Conservation (phyloP, 2,113 vertebrate genomes). For the Meleagris gallopavo region DNA sequence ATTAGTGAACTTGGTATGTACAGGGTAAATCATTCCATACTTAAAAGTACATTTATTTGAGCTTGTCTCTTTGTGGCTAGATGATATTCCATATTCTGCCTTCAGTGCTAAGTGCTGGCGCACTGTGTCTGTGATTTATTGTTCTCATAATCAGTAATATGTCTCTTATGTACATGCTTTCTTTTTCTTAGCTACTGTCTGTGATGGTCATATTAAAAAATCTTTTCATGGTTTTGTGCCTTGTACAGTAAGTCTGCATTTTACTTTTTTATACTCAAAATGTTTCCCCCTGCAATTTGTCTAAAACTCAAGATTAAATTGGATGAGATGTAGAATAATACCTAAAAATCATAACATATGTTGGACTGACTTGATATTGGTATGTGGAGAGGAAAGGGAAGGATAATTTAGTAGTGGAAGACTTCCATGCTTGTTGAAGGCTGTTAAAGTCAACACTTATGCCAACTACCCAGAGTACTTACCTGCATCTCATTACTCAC, state of each 20-base stretch:
- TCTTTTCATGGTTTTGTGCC: conserved; percentile 63
- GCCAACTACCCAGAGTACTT: background rate
- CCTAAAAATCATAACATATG: background rate
- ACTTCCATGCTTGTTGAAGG: background rate
- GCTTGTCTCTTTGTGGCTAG: conserved; percentile 50
- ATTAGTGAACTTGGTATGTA: background rate
- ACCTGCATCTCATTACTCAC: background rate
- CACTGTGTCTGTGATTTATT: conserved; percentile 68
- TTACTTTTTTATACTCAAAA: conserved; percentile 61
- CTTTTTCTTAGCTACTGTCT: conserved; percentile 66
- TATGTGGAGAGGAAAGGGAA: background rate
- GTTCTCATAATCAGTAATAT: conserved; percentile 79
- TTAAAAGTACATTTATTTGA: conserved; percentile 56
- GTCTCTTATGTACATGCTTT: conserved; percentile 70
- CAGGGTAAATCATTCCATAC: background rate
- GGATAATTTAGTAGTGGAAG: background rate
- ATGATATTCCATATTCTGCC: conserved; percentile 51
- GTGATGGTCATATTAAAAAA: conserved; percentile 74
- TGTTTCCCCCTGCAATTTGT: conserved; percentile 37
- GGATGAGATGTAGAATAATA: conserved; percentile 33
- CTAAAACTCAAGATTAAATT: conserved; percentile 57
- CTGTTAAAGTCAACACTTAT: background rate
- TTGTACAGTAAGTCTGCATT: conserved; percentile 43
- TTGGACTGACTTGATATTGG: conserved; percentile 8
- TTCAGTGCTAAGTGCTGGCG: conserved; percentile 69